Base-by-base conservation (phyloP, 2,888 invertebrate species). In the Plagodis pulveraria region DNA sequence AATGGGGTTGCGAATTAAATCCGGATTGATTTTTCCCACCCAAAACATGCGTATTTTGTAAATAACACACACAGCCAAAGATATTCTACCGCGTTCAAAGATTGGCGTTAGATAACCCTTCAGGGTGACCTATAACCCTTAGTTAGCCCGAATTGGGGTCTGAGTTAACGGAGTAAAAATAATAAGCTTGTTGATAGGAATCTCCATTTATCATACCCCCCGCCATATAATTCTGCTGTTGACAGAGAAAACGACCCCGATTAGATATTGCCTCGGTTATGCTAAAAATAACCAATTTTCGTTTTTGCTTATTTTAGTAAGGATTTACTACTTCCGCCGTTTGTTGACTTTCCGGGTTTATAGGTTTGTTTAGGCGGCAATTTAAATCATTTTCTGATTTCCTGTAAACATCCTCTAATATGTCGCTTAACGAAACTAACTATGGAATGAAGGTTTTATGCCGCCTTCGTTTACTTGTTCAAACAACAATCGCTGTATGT, bases 181-280 rank as follows among this genome's bases (percentile, higher is more conserved):
- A 63, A 63, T 63, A 63, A 58, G 57, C 49, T 56, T 52, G 55
- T 50, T 55, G 62, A 65, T 65, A 65, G 56, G 56, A 61, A 67
- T 65, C 65, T 63, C 59, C 59, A 65, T 65, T 63, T 63, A 65
- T 65, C 65, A 65, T 60, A 53, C 22, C 63, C 56, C 53, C 38
- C 48, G 52, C 61, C 57, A 62, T 57, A 54, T 60, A 63, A 60
- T 54, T 59, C 52, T 56, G 58, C 56, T 58, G 65, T 58, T 66
- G 65, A 62, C 65, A 62, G 59, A 55, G 50, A 49, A 52, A 55
- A 49, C 55, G 8, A 45, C 22, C 49, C 44, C 45, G 57, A 57
- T 63, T 58, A 61, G 55, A 52, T 55, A 54, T 48, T 55, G 36
- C 47, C 40, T 56, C 44, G 51, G 32, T 38, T 53, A 44, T 43